Evolutionary conservation across 1,140 invertebrate genomes (phyloP), one percentile per base, ranked within the genome.

Genomic region (Whitmania pigra): DNA sequence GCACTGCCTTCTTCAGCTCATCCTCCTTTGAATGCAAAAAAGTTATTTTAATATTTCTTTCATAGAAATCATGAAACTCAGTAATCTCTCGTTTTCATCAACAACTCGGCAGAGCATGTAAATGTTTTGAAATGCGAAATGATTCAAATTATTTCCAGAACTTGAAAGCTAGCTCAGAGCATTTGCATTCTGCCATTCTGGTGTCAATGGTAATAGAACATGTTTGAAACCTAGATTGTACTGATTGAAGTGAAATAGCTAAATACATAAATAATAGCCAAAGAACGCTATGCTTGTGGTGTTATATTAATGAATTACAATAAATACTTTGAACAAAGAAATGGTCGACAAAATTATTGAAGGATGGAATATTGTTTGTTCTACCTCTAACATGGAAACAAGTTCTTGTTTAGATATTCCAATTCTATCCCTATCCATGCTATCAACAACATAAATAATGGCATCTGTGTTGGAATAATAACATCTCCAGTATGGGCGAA

Each of bases 381-480:
- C 84, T 87, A 84, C 92, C 84, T 93, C 88, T 79, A 97, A 86
- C 94, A 98, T 98, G 77, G 93, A 91, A 73, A 96, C 87, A 69
- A 99, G 85, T 77, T 98, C 96, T 84, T 97, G 92, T 88, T 97
- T 98, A 55, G 94, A 97, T 83, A 98, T 97, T 72, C 93, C 93
- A 86, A 99, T 96, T 84, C 97, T 86, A 85, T 99, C 96, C 82
- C 90, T 88, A 83, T 99, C 97, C 75, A 93, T 94, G 71, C 94
- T 97, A 82, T 99, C 97, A 57, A 99, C 95, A 54, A 99, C 96
- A 85, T 98, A 99, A 78, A 99, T 97, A 79, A 99, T 97, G 78
- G 96, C 96, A 87, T 99, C 96, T 81, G 96, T 99, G 83, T 99
- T 99, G 71, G 94, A 94, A 84, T 97, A 99, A 83, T 99, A 99